phyloP scores from a whole-genome alignment of 2,888 invertebrate genomes.

The Yponomeuta cagnagella region DNA sequence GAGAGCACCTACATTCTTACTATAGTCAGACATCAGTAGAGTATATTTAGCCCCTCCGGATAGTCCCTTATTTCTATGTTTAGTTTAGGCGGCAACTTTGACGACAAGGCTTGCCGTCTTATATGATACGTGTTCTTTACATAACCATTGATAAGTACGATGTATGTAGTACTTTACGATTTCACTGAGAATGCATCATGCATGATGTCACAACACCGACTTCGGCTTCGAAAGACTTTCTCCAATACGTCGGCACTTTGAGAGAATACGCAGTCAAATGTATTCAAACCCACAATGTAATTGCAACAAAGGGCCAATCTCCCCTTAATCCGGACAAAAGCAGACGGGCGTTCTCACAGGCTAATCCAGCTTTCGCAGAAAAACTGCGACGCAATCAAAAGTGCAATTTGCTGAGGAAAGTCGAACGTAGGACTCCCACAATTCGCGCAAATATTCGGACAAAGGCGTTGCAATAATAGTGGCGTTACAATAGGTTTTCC shows the following conservation, averaged over 20 bases:
- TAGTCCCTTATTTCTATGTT: too few species aligned
- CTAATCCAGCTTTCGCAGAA: slow-evolving; percentile 35
- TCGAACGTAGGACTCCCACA: slow-evolving; percentile 39
- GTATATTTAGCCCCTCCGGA: too few species aligned
- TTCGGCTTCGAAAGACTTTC: background rate
- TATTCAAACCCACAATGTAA: slow-evolving; percentile 1
- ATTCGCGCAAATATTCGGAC: slow-evolving; percentile 48
- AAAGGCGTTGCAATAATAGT: slow-evolving; percentile 62
- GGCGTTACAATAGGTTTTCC: slow-evolving; percentile 39
- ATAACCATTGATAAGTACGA: too few species aligned
- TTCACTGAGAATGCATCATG: too few species aligned
- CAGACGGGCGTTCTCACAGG: slow-evolving; percentile 42
- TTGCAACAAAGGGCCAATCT: background rate
- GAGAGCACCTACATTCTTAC: too few species aligned
- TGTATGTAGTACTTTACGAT: too few species aligned
- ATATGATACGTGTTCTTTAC: too few species aligned
- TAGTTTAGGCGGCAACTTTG: too few species aligned
- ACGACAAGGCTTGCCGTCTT: too few species aligned
- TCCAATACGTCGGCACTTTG: background rate
- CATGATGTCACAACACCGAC: background rate
- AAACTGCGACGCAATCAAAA: slow-evolving; percentile 33
- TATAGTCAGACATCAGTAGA: too few species aligned
- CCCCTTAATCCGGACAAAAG: slow-evolving; percentile 7
- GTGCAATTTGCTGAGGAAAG: slow-evolving; percentile 56
- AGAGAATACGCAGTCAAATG: background rate